Evolutionary conservation across 2,888 invertebrate genomes (phyloP), one percentile per base, ranked within the genome.

Genomic region (Drosophila greeni): DNA sequence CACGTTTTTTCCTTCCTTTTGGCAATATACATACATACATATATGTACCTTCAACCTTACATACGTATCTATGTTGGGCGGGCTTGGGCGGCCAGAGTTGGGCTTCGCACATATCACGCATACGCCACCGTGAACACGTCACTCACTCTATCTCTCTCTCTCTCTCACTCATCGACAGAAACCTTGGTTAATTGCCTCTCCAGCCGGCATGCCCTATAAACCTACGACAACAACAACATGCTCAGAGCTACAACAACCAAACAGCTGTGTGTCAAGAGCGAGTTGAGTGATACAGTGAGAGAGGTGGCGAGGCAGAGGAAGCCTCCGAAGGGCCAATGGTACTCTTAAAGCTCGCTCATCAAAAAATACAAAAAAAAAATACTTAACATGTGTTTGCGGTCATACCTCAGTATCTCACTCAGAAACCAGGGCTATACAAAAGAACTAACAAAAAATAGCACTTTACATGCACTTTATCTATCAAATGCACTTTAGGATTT

Each of bases 271-370:
- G 14, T 34, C 12, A 55, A 65, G 29, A 53, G 39, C 23, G 26
- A 23, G 18, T 6, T 36, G 29, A 34, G 36, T 20, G 18, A 12
- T 1, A 23, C 11, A 29, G 34, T 29, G 59, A 42, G 42, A 11
- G 18, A 12, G 45, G 14, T 3, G 45, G 2, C 26, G 18, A 18
- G 43, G 43, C 1, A 9, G 9, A 31, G 29, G 37, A 37, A 49
- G 14, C 42, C 45, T 16, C 11, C 20, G n/a, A 52, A 53, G 65
- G 49, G 45, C 37, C 14, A 1, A 20, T 47, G 34, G 33, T 37
- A 16, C 76, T 75, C 78, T 73, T 75, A 76, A 79, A 76, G 71
- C 75, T 66, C 66, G 24, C 74, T 61, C 74, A 42, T 42, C 58
- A 36, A 40, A 18, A 9, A 26, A 29, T 29, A 18, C 18, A 40